Base-by-base conservation (phyloP, 2,113 vertebrate genomes). In the Globicephala melas region DNA sequence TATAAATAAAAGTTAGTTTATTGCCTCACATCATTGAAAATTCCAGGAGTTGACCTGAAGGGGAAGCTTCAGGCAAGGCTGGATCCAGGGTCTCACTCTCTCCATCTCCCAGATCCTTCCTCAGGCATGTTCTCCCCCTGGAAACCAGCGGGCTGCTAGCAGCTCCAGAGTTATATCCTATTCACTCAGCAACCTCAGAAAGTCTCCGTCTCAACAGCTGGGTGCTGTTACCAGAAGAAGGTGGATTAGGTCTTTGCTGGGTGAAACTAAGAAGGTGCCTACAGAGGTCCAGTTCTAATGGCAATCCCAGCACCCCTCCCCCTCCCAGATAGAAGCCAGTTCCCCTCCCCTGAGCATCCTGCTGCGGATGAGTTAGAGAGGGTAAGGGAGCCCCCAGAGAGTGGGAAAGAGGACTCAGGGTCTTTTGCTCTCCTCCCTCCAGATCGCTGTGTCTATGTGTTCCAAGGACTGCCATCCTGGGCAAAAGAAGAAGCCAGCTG, bases 371-470 rank as follows among this genome's bases (percentile, higher is more conserved):
- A 3, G 11, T 0, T 1, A 65, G 65, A 1, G n/a, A 70, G 28
- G 8, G 6, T 0, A 15, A 8, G 41, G 70, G 18, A 67, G 2
- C 0, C 58, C 36, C 21, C 26, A 31, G 53, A 20, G 65, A 8
- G 18, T 3, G 33, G 55, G 55, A 33, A 9, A 12, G 76, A 44
- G 50, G 44, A 14, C 85, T 91, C n/a, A 87, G 60, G 11, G 15
- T 41, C 60, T 96, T 65, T 50, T 10, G 3, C 18, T 31, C 41
- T 55, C 87, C 21, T 87, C 28, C 36, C 44, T 87, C 7, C 88
- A 99, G 99, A 85, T 98, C 13, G 99, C 99, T 0, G 41, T 85
- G 60, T 99, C 99, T 8, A 91, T 97, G 95, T 99, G 99, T 70
- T 99, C 99, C 31, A 98, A 98, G 13, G 98, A 97, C 7, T 99